These are phyloP conservation scores for Nematopogon swammerdamellus DNA, from an alignment of 2,888 invertebrate genomes.

Conservation along the genomic window DNA sequence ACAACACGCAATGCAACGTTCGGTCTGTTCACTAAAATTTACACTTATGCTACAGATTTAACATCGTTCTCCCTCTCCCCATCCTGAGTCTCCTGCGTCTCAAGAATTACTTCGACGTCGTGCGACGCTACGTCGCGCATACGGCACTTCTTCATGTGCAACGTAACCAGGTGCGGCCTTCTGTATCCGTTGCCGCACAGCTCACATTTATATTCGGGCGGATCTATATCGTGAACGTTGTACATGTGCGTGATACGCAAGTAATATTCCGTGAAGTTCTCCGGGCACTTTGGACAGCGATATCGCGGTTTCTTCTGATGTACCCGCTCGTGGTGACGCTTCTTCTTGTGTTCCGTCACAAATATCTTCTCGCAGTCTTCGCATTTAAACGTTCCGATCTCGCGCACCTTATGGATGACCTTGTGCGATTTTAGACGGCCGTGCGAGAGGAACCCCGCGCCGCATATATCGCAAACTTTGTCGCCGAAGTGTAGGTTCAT, in stretches of 20 bases:
- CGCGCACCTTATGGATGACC: slow-evolving; percentile 18
- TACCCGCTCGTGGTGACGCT: slow-evolving; percentile 13
- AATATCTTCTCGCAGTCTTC: slow-evolving; percentile 25
- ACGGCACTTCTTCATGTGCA: not conserved
- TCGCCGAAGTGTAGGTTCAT: slow-evolving; percentile 42
- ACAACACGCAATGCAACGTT: too few relatives aligned
- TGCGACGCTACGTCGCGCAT: not conserved
- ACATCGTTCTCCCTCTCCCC: too few relatives aligned
- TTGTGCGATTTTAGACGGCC: slow-evolving; percentile 35
- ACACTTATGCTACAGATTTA: too few relatives aligned
- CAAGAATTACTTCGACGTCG: too few relatives aligned
- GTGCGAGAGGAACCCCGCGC: slow-evolving; percentile 42
- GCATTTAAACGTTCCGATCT: slow-evolving; percentile 24
- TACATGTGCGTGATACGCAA: slow-evolving; percentile 11
- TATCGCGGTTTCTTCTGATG: not conserved
- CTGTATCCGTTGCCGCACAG: slow-evolving; percentile 14
- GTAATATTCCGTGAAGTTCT: slow-evolving; percentile 21
- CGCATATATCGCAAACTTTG: slow-evolving; percentile 46
- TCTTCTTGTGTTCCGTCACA: slow-evolving; percentile 12
- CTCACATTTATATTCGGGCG: slow-evolving; percentile 14
- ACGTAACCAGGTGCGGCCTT: slow-evolving; percentile 1
- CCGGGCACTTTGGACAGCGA: slow-evolving; percentile 24
- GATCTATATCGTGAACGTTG: slow-evolving; percentile 12
- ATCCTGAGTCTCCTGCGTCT: too few relatives aligned
- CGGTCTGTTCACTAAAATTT: too few relatives aligned